phyloP scores from a whole-genome alignment of 2,797 vertebrate species.

The Gallinago stenura region DNA sequence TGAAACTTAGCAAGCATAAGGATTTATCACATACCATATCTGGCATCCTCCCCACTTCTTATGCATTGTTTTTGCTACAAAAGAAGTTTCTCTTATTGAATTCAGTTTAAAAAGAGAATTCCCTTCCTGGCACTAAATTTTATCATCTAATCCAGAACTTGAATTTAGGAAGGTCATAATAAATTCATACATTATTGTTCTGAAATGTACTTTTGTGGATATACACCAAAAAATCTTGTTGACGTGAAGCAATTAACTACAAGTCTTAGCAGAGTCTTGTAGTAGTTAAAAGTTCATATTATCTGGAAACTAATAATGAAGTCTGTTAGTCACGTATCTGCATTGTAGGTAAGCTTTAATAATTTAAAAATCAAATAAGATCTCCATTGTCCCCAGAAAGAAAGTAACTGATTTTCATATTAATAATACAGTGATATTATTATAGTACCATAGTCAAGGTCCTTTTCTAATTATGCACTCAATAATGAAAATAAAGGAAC shows the following conservation, averaged over 20 bases:
- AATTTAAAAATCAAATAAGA: constrained; percentile 31
- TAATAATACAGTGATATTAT: constrained; percentile 13
- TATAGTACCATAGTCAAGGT: not conserved
- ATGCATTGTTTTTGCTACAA: not conserved
- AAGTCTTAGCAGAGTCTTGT: not conserved
- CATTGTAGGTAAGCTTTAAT: not conserved
- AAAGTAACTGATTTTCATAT: not conserved
- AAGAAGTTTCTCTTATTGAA: not conserved
- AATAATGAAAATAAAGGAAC: not conserved
- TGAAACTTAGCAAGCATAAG: not conserved
- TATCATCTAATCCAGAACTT: not conserved
- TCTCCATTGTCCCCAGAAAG: not conserved
- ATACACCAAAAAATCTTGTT: not conserved
- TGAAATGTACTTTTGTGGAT: not conserved
- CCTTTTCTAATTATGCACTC: constrained; percentile 13
- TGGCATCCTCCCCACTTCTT: not conserved
- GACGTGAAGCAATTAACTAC: not conserved
- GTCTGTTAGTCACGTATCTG: not conserved
- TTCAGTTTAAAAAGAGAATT: not conserved
- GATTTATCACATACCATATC: not conserved
- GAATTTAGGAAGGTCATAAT: not conserved
- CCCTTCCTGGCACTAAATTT: not conserved
- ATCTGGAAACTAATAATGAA: not conserved
- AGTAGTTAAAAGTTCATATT: not conserved
- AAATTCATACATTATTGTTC: not conserved